phyloP scores from a whole-genome alignment of 92 coral and sea anemone genomes.

The Epizoanthus rinbou region DNA sequence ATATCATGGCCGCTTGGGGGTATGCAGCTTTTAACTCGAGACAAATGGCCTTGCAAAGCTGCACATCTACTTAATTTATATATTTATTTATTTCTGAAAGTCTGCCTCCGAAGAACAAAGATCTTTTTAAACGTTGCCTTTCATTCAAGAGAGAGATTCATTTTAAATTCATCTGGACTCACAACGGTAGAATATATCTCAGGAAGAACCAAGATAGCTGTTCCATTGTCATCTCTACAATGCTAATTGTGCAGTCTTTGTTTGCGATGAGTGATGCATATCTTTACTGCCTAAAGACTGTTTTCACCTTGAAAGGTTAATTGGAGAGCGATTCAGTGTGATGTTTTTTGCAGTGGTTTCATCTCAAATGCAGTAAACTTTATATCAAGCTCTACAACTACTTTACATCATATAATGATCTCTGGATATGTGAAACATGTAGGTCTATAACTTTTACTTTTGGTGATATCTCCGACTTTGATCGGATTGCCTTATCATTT shows the following conservation, averaged over 20 bases:
- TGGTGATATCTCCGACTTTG: background rate
- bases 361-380: too few species aligned
- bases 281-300: background rate
- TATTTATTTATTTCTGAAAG: background rate
- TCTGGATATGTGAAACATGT: conserved; percentile 1
- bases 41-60: too few species aligned
- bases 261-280: background rate
- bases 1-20: too few species aligned
- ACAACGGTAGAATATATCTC: background rate
- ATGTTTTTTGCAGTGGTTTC: too few species aligned
- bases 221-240: background rate
- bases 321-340: too few species aligned
- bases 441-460: background rate
- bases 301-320: too few species aligned
- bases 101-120: background rate
- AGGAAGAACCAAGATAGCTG: background rate
- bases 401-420: background rate
- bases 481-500: background rate
- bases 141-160: background rate
- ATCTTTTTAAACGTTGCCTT: background rate
- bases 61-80: too few species aligned
- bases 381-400: too few species aligned
- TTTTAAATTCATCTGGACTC: background rate
- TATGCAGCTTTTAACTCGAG: too few species aligned
- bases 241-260: background rate